These are phyloP conservation scores for Drosophila atroscutellata DNA, from an alignment of 2,888 invertebrate genomes.

Conservation along the genomic window DNA sequence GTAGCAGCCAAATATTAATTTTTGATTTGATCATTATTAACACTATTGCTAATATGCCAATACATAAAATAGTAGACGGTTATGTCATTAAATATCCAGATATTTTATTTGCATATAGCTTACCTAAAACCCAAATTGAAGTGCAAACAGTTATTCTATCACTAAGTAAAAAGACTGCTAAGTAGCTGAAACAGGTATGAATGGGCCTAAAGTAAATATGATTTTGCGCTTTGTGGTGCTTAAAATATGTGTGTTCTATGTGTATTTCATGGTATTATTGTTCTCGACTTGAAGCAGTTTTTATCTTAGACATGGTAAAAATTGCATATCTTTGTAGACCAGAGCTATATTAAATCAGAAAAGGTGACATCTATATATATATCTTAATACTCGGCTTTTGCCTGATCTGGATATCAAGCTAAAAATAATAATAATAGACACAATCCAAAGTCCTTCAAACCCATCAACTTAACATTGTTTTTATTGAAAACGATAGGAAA, in stretches of 20 bases:
- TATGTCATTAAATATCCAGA: not conserved
- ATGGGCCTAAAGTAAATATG: not conserved
- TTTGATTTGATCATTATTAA: not conserved
- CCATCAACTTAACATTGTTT: not conserved
- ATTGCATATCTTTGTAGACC: not conserved
- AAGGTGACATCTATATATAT: no score
- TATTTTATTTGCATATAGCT: not conserved
- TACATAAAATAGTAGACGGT: not conserved
- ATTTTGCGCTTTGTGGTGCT: not conserved
- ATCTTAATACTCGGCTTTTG: no score
- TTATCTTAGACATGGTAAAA: not conserved
- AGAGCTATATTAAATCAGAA: no score
- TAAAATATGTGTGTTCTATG: not conserved
- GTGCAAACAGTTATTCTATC: not conserved
- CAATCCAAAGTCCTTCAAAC: not conserved
- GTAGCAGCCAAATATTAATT: conserved; percentile 17
- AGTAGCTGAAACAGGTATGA: not conserved
- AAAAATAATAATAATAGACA: no score
- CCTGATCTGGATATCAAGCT: no score
- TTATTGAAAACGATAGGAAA: not conserved
- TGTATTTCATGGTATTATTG: not conserved
- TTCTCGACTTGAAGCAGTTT: not conserved
- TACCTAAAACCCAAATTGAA: not conserved
- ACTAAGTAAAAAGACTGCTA: not conserved
- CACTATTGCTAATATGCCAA: not conserved